Base-by-base conservation (phyloP, 2,113 vertebrate genomes). In the Hyaena hyaena region DNA sequence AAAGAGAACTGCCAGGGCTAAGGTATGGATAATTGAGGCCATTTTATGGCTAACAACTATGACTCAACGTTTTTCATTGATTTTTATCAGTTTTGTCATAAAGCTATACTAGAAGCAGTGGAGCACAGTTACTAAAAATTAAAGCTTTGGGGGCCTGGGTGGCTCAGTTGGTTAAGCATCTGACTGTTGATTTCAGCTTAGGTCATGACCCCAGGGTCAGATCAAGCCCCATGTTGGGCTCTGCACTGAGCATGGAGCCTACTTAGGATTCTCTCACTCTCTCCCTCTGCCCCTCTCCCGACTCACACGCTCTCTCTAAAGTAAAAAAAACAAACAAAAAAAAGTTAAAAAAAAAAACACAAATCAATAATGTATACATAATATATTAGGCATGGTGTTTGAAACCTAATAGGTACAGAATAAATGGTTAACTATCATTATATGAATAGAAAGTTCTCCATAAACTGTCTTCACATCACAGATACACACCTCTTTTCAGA, bases 41-140 rank as follows among this genome's bases (percentile, higher is more conserved):
- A 87, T 86, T 96, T 95, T 81, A 95, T 28, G 43, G 48, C 10
- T 86, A 66, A 55, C 50, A 89, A 81, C 76, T 69, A 90, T 53
- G 26, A 45, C 53, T 73, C 21, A 53, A 95, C 35, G 63, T 39
- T 88, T 53, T 45, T 53, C 81, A 61, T 2, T 63, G 68, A 69
- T 71, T 88, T 91, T 77, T 77, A 88, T 28, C 17, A 1, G 26
- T 19, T 88, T 79, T 80, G 19, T 83, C 81, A 19, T 1, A 63
- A 17, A 88, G 48, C 61, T 82, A 24, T 31, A 83, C 26, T 33
- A 81, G 16, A 83, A 23, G 19, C 39, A 88, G 65, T 63, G 23
- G 66, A 39, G 26, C 63, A 85, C 6, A 53, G 39, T 80, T 81
- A 80, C 5, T 50, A 71, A 93, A 88, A 69, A 77, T 16, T 63